A percentile compares a stretch with the other conserved stretches of the same genome.
phyloP scores from a whole-genome alignment of 2,888 invertebrate species.

The Parthenolecanium corni region DNA sequence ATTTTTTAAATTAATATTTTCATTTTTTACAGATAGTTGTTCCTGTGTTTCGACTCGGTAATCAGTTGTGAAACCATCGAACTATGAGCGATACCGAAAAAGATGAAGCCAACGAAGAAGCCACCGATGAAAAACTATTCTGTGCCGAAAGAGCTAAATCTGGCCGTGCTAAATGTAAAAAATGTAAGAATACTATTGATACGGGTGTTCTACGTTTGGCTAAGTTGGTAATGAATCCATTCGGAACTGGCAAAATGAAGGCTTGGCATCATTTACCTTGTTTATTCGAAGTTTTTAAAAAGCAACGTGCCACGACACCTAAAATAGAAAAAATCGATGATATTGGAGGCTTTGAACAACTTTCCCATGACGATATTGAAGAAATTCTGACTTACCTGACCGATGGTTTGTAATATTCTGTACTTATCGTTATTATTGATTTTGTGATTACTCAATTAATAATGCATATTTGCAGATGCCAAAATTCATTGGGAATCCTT shows the following conservation, averaged over 20 bases:
- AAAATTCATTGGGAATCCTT: conserved; percentile 15
- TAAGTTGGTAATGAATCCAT: conserved; percentile 66
- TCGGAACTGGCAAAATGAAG: conserved; percentile 67
- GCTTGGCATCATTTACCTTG: conserved; percentile 72
- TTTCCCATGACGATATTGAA: conserved; percentile 56
- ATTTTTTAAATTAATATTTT: no score
- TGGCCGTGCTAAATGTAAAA: conserved; percentile 71
- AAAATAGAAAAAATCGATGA: conserved; percentile 66
- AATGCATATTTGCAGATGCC: conserved; percentile 25
- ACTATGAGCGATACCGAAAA: neutral
- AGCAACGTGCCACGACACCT: conserved; percentile 69
- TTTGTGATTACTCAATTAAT: neutral
- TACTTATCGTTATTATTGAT: neutral
- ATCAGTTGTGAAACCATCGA: no score
- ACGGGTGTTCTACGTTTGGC: conserved; percentile 62
- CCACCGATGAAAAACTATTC: conserved; percentile 47
- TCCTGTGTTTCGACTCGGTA: no score
- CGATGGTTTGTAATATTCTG: conserved; percentile 32
- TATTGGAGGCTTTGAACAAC: conserved; percentile 59
- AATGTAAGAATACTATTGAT: conserved; percentile 67
- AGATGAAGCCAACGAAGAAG: conserved; percentile 25
- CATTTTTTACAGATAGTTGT: no score
- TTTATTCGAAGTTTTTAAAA: conserved; percentile 63
- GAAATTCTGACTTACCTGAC: conserved; percentile 42
- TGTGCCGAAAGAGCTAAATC: conserved; percentile 67